These are phyloP conservation scores for Lutra lutra DNA, from an alignment of 2,797 vertebrate species.

Conservation along the genomic window DNA sequence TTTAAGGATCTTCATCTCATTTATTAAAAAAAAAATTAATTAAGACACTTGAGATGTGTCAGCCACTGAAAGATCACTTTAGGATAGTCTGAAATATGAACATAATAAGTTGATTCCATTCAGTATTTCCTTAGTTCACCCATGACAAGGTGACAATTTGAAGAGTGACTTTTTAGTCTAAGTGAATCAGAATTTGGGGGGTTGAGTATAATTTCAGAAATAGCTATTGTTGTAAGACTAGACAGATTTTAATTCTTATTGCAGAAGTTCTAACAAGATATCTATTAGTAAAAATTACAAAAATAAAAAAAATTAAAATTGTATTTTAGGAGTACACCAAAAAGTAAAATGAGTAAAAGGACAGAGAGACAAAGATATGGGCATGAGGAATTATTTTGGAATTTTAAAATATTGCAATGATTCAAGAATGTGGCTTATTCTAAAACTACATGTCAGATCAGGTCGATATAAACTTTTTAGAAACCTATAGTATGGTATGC, in stretches of 20 bases:
- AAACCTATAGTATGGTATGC: neutral
- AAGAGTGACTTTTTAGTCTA: slow-evolving; percentile 20
- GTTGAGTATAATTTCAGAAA: slow-evolving; percentile 57
- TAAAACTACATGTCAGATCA: neutral
- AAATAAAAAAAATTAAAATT: neutral
- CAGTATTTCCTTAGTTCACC: slow-evolving; percentile 41
- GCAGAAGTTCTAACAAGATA: slow-evolving; percentile 51
- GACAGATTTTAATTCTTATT: slow-evolving; percentile 49
- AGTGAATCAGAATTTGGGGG: slow-evolving; percentile 18
- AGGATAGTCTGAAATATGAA: slow-evolving; percentile 68
- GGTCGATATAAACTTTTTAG: neutral
- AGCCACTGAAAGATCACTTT: slow-evolving; percentile 76
- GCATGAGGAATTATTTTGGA: neutral
- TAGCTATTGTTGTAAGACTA: slow-evolving; percentile 50
- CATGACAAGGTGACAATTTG: slow-evolving; percentile 68
- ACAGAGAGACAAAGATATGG: neutral
- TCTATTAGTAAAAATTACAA: neutral
- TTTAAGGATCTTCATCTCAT: neutral
- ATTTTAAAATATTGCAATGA: neutral
- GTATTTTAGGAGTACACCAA: neutral
- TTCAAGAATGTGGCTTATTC: neutral
- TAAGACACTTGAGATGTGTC: slow-evolving; percentile 57
- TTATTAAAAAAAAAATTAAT: neutral
- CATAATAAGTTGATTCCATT: slow-evolving; percentile 70
- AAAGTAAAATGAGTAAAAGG: slow-evolving; percentile 34